Conservation (phyloP, 92 coral and sea anemone genomes). For the Porites evermanni region DNA sequence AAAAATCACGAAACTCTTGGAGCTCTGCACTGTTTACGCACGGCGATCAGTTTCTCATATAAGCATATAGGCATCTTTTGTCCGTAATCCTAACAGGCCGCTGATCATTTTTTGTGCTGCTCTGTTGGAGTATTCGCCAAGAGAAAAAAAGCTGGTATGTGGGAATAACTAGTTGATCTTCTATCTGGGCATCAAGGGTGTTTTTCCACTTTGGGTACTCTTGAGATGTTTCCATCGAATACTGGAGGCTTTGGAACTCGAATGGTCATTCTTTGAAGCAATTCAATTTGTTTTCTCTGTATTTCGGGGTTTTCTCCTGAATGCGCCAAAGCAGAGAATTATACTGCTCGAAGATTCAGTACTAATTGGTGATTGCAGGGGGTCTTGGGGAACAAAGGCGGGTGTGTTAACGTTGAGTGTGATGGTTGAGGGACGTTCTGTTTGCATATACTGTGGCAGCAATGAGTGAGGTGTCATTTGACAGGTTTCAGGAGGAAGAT, state of each 20-base stretch:
- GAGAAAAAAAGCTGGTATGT: slow-evolving; percentile 66
- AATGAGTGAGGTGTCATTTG: too few species aligned
- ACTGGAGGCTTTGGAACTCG: slow-evolving; percentile 51
- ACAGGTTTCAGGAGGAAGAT: too few species aligned
- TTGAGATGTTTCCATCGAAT: slow-evolving; percentile 53
- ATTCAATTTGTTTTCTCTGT: slow-evolving; percentile 33
- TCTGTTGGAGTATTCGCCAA: slow-evolving; percentile 65
- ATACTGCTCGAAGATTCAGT: slow-evolving; percentile 1
- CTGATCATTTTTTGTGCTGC: slow-evolving; percentile 36
- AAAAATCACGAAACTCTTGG: slow-evolving; percentile 73
- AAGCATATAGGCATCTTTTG: slow-evolving; percentile 35
- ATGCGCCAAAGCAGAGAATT: slow-evolving; percentile 12
- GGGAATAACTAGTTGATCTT: slow-evolving; percentile 59
- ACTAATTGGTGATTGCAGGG: slow-evolving; percentile 2
- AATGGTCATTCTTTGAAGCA: slow-evolving; percentile 52
- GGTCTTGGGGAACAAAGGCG: slow-evolving; percentile 10
- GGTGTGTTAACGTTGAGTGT: slow-evolving; percentile 35
- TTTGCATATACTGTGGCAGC: too few species aligned
- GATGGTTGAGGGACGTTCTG: too few species aligned
- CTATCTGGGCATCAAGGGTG: slow-evolving; percentile 66
- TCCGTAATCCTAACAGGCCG: slow-evolving; percentile 62
- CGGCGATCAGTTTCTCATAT: slow-evolving; percentile 64
- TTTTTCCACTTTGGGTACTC: slow-evolving; percentile 69
- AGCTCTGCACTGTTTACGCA: slow-evolving; percentile 60
- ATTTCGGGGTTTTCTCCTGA: slow-evolving; percentile 36